Percentiles rank a stretch among this genome's conserved stretches.
Conservation (phyloP, 92 coral and sea anemone genomes). For the Montipora capitata region DNA sequence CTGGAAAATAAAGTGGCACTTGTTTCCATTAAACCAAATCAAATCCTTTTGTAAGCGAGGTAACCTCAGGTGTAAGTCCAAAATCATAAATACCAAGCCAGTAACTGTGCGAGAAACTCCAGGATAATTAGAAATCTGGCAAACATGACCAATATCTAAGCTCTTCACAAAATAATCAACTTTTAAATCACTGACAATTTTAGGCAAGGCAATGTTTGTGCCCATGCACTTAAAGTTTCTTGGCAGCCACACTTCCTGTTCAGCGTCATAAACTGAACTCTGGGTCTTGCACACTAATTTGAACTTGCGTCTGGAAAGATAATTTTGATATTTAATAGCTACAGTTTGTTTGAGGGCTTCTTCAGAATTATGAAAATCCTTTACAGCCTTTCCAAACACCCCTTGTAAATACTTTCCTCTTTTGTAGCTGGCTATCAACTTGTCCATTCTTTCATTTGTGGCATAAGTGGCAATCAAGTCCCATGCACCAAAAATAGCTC, state of each 20-base stretch:
- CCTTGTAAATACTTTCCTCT: slow-evolving; percentile 81
- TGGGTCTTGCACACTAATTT: slow-evolving; percentile 56
- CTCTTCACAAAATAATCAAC: slow-evolving; percentile 70
- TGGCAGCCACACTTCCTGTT: too few relatives aligned
- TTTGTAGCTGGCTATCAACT: slow-evolving; percentile 66
- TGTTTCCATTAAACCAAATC: slow-evolving; percentile 53
- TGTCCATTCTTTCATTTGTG: slow-evolving; percentile 50
- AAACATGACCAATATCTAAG: slow-evolving; percentile 61
- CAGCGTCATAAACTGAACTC: slow-evolving; percentile 34
- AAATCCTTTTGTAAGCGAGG: slow-evolving; percentile 12
- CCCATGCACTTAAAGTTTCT: too few relatives aligned
- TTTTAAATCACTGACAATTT: not conserved
- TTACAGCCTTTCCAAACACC: slow-evolving; percentile 77
- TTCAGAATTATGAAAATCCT: slow-evolving; percentile 46
- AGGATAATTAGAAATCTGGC: slow-evolving; percentile 42
- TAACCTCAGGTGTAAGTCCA: slow-evolving; percentile 54
- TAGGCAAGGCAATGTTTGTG: too few relatives aligned
- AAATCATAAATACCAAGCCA: slow-evolving; percentile 57
- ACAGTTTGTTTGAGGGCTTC: slow-evolving; percentile 74
- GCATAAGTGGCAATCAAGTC: slow-evolving; percentile 72
- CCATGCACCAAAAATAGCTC: slow-evolving; percentile 83
- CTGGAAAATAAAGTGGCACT: too few relatives aligned
- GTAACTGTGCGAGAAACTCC: slow-evolving; percentile 68
- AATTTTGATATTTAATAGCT: slow-evolving; percentile 58
- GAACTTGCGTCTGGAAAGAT: slow-evolving; percentile 58